Conservation (phyloP, 2,113 vertebrate genomes). For the Agapornis roseicollis region DNA sequence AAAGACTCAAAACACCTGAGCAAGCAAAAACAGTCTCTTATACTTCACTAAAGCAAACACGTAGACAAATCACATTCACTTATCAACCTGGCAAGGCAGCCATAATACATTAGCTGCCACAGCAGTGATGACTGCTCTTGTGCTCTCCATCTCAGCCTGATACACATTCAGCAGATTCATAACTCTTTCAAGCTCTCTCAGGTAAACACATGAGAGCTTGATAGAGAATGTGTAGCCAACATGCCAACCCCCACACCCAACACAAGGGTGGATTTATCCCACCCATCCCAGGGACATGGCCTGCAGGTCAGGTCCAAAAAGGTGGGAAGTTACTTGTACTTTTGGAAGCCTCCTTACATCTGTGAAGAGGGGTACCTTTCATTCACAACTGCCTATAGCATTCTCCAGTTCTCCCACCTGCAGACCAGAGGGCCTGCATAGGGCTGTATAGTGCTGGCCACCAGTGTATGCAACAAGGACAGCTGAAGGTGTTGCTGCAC, state of each 20-base stretch:
- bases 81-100: neutral
- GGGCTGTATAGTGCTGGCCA: neutral
- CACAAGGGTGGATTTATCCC: rapidly evolving
- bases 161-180: constrained; percentile 13
- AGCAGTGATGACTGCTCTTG: neutral
- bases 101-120: constrained; percentile 46
- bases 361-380: neutral
- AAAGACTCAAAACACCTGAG: constrained; percentile 53
- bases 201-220: neutral
- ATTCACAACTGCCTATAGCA: neutral
- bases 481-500: neutral
- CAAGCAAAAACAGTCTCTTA: constrained; percentile 53
- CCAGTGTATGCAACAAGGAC: rapidly evolving
- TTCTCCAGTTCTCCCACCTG: neutral
- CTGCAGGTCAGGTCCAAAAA: neutral
- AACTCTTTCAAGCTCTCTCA: constrained; percentile 31
- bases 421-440: neutral
- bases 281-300: rapidly evolving
- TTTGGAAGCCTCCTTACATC: neutral
- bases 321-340: neutral
- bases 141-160: constrained; percentile 10
- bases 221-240: neutral
- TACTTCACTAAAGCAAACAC: neutral
- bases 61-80: neutral
- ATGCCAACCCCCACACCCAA: rapidly evolving